phyloP scores from a whole-genome alignment of 2,113 vertebrate species.

The Vulpes lagopus region DNA sequence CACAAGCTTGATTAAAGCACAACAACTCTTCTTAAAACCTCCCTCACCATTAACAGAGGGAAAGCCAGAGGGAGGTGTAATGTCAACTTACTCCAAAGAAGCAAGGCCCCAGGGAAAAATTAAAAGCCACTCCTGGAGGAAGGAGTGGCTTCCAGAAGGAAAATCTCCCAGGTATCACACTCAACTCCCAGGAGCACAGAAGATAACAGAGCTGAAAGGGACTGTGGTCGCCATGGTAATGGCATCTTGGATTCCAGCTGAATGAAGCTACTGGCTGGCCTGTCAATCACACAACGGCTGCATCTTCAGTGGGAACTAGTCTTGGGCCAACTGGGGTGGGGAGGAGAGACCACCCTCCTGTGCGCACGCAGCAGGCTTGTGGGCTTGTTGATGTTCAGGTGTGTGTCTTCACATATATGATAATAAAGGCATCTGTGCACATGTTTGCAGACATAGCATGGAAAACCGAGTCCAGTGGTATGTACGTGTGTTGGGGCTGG shows the following conservation, averaged over 20 bases:
- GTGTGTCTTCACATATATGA: neutral
- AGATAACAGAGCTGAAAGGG: slow-evolving; percentile 62
- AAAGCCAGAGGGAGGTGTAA: slow-evolving; percentile 21
- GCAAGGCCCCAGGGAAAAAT: slow-evolving; percentile 56
- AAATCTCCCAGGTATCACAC: slow-evolving; percentile 65
- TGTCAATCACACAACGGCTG: slow-evolving; percentile 64
- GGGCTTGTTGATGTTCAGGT: neutral
- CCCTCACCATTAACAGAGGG: slow-evolving; percentile 62
- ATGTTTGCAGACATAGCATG: neutral
- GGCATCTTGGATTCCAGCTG: slow-evolving; percentile 64
- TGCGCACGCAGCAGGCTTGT: neutral
- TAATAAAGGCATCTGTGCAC: neutral
- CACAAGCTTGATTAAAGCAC: slow-evolving; percentile 54
- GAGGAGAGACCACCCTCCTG: neutral
- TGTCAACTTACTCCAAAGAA: slow-evolving; percentile 57
- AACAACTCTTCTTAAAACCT: slow-evolving; percentile 51
- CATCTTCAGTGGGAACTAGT: slow-evolving; percentile 10
- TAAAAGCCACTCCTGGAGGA: slow-evolving; percentile 60
- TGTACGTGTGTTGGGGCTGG: neutral
- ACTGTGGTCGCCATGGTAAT: slow-evolving; percentile 77
- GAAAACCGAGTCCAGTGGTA: neutral
- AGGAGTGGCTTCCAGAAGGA: slow-evolving; percentile 73
- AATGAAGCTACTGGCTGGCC: slow-evolving; percentile 57
- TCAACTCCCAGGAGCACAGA: slow-evolving; percentile 39
- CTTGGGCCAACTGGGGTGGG: neutral